Percentiles rank a stretch among this genome's conserved stretches.
Conservation (phyloP, 2,888 invertebrate species). For the Aleiodes alternator region DNA sequence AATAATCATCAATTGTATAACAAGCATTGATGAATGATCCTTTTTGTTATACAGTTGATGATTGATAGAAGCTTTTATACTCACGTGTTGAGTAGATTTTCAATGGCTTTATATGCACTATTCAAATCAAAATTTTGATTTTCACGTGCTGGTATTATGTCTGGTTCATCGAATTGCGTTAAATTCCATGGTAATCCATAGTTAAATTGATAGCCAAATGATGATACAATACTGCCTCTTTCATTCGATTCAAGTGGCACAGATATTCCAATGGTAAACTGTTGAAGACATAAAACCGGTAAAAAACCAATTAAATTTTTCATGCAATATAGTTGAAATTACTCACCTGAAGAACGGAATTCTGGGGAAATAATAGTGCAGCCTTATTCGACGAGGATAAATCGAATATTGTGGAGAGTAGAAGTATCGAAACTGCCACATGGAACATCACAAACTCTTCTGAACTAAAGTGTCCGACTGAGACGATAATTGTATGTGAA, state of each 20-base stretch:
- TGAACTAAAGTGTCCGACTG: constrained; percentile 14
- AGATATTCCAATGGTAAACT: constrained; percentile 69
- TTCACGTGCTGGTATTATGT: constrained; percentile 63
- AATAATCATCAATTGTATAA: background rate
- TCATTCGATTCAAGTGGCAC: constrained; percentile 67
- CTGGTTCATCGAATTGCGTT: constrained; percentile 66
- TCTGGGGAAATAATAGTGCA: constrained; percentile 65
- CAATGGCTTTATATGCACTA: constrained; percentile 67
- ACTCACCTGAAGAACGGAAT: constrained; percentile 69
- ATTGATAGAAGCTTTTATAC: constrained; percentile 49
- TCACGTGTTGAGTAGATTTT: constrained; percentile 68
- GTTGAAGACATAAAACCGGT: constrained; percentile 19
- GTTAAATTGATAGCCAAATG: constrained; percentile 71
- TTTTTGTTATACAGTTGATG: background rate
- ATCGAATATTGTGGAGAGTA: constrained; percentile 49
- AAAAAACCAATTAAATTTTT: too few relatives aligned
- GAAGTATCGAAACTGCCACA: constrained; percentile 51
- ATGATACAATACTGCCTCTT: constrained; percentile 66
- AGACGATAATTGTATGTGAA: constrained; percentile 31
- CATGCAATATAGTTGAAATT: too few relatives aligned
- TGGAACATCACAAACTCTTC: constrained; percentile 60
- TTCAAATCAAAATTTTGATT: constrained; percentile 64
- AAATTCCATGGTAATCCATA: constrained; percentile 70
- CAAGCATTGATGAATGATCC: too few relatives aligned
- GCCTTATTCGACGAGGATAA: constrained; percentile 53